Evolutionary conservation across 2,797 vertebrate species (phyloP).

Genomic region (Enoplosus armatus): DNA sequence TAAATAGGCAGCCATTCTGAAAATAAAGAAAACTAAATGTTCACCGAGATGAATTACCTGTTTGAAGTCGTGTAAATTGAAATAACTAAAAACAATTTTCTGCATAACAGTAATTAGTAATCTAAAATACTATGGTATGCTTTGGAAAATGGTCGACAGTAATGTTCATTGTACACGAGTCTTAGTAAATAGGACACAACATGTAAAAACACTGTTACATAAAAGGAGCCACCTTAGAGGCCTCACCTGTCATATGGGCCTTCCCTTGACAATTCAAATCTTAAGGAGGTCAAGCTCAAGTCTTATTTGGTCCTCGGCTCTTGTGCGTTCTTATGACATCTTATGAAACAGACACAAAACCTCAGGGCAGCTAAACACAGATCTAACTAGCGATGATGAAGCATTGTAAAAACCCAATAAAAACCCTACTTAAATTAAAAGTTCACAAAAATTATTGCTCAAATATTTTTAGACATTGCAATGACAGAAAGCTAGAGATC

Average conservation of each 20-base stretch:
- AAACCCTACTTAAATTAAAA: background rate
- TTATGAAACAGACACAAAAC: background rate
- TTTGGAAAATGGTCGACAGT: background rate
- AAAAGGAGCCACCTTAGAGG: conserved; percentile 27
- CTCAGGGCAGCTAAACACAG: background rate
- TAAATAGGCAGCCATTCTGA: background rate
- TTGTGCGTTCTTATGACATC: background rate
- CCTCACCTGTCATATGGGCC: conserved; percentile 16
- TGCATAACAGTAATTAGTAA: background rate
- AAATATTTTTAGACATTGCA: background rate
- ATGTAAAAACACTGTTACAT: conserved; percentile 27
- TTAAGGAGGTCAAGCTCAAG: background rate
- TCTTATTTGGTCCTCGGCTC: background rate
- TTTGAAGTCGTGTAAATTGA: background rate
- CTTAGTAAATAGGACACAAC: background rate
- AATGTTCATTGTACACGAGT: background rate
- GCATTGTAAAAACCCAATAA: background rate
- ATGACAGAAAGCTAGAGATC: background rate
- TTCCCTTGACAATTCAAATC: conserved; percentile 6
- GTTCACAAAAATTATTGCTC: background rate
- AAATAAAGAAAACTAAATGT: background rate
- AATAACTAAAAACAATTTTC: background rate
- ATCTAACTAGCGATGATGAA: background rate
- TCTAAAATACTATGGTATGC: background rate
- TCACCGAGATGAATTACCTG: background rate